Conservation (phyloP, 2,888 invertebrate genomes). For the Diploptera punctata region DNA sequence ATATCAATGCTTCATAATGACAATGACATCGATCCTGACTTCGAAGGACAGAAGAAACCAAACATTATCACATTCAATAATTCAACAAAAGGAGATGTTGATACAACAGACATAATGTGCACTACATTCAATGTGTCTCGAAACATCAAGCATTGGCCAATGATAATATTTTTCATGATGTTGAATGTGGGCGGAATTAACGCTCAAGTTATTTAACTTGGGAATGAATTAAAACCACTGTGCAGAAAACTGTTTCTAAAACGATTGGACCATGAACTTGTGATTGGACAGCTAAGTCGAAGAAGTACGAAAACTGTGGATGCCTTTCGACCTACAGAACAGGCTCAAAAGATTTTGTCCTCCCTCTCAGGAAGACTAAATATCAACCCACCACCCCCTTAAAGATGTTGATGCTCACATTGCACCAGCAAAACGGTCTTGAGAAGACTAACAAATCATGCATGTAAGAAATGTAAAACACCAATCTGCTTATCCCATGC, state of each 20-base stretch:
- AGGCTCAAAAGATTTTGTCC: too few species aligned
- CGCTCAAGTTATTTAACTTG: constrained; percentile 41
- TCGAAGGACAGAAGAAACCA: constrained; percentile 33
- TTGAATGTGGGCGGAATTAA: constrained; percentile 42
- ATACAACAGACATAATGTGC: constrained; percentile 43
- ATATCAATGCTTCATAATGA: constrained; percentile 29
- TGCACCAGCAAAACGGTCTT: too few species aligned
- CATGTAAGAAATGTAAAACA: too few species aligned
- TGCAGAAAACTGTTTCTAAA: constrained; percentile 21
- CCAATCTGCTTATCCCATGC: too few species aligned
- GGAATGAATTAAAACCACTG: constrained; percentile 41
- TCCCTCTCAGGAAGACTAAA: too few species aligned
- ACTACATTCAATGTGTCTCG: constrained; percentile 39
- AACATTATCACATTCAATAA: constrained; percentile 41
- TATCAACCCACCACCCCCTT: too few species aligned
- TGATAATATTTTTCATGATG: constrained; percentile 41
- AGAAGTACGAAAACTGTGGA: too few species aligned
- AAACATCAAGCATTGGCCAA: constrained; percentile 42
- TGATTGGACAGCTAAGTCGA: too few species aligned
- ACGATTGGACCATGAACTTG: not conserved
- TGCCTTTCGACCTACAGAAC: too few species aligned
- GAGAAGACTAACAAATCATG: too few species aligned
- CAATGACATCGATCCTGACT: constrained; percentile 4
- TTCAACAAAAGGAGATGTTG: constrained; percentile 39
- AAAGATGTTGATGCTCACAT: too few species aligned